Percentiles rank a stretch among this genome's conserved stretches.
Evolutionary conservation across 1,140 invertebrate species (phyloP).

Genomic region (Eueides isabella): DNA sequence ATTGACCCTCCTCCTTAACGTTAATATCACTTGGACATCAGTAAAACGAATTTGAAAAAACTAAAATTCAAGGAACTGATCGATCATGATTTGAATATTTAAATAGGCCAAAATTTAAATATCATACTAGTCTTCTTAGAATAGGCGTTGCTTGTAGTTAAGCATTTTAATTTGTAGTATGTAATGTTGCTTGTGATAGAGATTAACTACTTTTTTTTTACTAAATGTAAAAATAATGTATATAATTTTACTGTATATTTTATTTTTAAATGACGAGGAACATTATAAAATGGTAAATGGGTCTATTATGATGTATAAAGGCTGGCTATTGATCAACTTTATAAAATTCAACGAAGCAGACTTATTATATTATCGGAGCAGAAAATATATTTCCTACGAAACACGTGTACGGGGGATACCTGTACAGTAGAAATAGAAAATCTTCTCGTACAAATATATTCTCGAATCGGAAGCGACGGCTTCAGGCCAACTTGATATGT

Average conservation of each 20-base stretch:
- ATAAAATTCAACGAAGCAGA: background rate
- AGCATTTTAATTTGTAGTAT: too few species aligned
- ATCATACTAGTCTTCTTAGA: background rate
- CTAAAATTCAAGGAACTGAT: background rate
- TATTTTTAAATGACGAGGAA: too few species aligned
- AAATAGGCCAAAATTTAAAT: background rate
- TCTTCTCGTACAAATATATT: conserved; percentile 60
- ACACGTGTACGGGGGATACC: background rate
- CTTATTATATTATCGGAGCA: conserved; percentile 5
- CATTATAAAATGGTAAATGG: background rate
- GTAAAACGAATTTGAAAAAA: conserved; percentile 31
- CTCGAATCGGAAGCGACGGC: conserved; percentile 57
- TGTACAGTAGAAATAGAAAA: conserved; percentile 42
- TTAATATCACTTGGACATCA: conserved; percentile 23
- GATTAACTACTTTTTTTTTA: too few species aligned
- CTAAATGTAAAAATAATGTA: too few species aligned
- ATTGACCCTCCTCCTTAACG: conserved; percentile 45
- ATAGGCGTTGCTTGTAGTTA: background rate
- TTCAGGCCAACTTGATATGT: conserved; percentile 64
- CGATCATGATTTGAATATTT: conserved; percentile 25
- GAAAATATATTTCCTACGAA: background rate
- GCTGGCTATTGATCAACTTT: background rate
- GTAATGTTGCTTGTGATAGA: too few species aligned
- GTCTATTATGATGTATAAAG: background rate
- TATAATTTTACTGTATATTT: too few species aligned